phyloP scores from a whole-genome alignment of 2,888 invertebrate genomes.

The Agrotis ipsilon region DNA sequence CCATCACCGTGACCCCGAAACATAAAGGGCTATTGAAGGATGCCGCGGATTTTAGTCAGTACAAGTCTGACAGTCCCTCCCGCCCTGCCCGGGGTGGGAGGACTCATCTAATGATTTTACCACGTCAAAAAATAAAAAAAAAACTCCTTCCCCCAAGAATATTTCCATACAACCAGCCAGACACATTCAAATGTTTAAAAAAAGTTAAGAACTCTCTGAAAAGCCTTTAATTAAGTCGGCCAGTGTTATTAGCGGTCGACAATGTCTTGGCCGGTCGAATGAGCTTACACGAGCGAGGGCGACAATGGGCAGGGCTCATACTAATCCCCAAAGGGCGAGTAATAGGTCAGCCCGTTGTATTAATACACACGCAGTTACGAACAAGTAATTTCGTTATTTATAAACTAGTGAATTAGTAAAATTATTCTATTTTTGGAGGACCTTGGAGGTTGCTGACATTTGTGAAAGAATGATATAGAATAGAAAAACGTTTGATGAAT shows the following conservation, averaged over 20 bases:
- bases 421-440: neutral
- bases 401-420: conserved; percentile 9
- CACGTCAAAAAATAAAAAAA: conserved; percentile 11
- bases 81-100: too few species aligned
- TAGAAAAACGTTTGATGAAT: too few species aligned
- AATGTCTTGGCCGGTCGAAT: conserved; percentile 35
- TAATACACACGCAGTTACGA: conserved; percentile 19
- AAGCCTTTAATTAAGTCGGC: conserved; percentile 29
- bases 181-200: conserved; percentile 3
- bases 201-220: neutral
- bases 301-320: conserved; percentile 23
- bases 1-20: too few species aligned
- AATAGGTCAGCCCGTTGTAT: conserved; percentile 42
- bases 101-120: too few species aligned
- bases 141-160: conserved; percentile 16
- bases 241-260: conserved; percentile 14
- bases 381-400: conserved; percentile 17
- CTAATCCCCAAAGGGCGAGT: conserved; percentile 23
- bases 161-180: neutral
- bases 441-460: neutral
- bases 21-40: too few species aligned
- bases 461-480: neutral
- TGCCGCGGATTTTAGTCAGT: too few species aligned
- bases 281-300: conserved; percentile 16
- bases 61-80: too few species aligned